Evolutionary conservation across 2,888 invertebrate species (phyloP).

Genomic region (Lycaena phlaeas): DNA sequence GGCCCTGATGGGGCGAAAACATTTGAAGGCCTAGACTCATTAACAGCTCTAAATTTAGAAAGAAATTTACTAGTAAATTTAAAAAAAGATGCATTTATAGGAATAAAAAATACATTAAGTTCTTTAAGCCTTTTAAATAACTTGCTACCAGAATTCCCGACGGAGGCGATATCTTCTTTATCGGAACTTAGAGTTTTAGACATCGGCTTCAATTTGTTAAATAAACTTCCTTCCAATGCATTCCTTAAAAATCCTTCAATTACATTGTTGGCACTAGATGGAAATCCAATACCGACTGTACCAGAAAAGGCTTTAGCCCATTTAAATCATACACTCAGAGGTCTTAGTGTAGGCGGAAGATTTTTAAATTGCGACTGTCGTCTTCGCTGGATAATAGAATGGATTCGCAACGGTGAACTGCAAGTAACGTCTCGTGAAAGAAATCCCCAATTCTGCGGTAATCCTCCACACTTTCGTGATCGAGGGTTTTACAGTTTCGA

Average conservation of each 20-base stretch:
- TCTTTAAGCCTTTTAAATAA: constrained; percentile 92
- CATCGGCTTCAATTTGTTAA: constrained; percentile 92
- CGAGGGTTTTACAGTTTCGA: constrained; percentile 90
- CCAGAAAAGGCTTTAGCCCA: constrained; percentile 84
- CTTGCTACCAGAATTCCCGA: constrained; percentile 89
- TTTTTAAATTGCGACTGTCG: constrained; percentile 92
- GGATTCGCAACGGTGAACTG: constrained; percentile 89
- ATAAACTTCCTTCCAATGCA: constrained; percentile 84
- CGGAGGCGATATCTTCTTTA: constrained; percentile 82
- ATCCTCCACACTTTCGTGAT: constrained; percentile 84
- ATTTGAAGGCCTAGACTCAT: constrained; percentile 84
- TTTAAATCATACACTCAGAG: constrained; percentile 86
- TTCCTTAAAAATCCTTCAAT: constrained; percentile 88
- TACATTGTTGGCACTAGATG: constrained; percentile 90
- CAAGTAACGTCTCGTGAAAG: constrained; percentile 94
- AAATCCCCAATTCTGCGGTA: constrained; percentile 93
- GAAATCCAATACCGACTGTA: constrained; percentile 89
- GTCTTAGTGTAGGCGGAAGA: constrained; percentile 89
- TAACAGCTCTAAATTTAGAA: constrained; percentile 91
- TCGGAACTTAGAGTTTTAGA: constrained; percentile 89
- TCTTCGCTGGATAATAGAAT: constrained; percentile 90
- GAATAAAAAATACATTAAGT: constrained; percentile 86
- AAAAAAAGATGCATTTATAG: constrained; percentile 82
- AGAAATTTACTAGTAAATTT: constrained; percentile 88
- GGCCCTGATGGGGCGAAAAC: constrained; percentile 77